Conservation (phyloP, 1,140 invertebrate species). For the Camponotus floridanus region DNA sequence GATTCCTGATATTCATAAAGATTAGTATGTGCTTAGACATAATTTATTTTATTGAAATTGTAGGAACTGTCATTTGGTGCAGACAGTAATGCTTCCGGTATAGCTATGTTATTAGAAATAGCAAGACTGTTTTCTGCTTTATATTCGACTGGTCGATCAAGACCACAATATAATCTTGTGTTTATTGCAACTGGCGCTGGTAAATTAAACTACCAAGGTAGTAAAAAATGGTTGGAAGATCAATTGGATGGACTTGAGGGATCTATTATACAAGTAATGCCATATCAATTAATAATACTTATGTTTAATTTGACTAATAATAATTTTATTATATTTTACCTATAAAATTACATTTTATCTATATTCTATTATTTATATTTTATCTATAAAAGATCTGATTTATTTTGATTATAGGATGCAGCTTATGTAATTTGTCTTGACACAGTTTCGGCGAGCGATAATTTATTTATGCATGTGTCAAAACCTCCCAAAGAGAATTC, state of each 20-base stretch:
- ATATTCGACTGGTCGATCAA: slow-evolving; percentile 93
- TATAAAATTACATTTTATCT: background rate
- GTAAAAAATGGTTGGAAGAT: slow-evolving; percentile 98
- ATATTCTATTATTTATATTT: slow-evolving; percentile 1
- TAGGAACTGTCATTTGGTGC: slow-evolving; percentile 94
- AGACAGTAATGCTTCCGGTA: slow-evolving; percentile 98
- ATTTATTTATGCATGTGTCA: slow-evolving; percentile 96
- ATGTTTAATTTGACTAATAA: slow-evolving; percentile 4
- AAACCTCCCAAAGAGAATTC: slow-evolving; percentile 97
- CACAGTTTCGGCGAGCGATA: slow-evolving; percentile 88
- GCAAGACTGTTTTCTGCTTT: slow-evolving; percentile 96
- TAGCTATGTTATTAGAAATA: slow-evolving; percentile 95
- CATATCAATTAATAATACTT: slow-evolving; percentile 27
- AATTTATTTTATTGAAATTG: slow-evolving; percentile 69
- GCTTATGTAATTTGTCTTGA: slow-evolving; percentile 97
- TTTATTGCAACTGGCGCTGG: slow-evolving; percentile 97
- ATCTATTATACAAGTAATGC: slow-evolving; percentile 90
- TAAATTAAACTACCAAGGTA: slow-evolving; percentile 98
- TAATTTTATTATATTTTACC: background rate
- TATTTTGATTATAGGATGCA: slow-evolving; percentile 89
- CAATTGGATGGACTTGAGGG: slow-evolving; percentile 93
- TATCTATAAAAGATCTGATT: slow-evolving; percentile 1
- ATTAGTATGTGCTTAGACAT: background rate
- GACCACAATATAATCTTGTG: slow-evolving; percentile 94
- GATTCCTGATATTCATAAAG: slow-evolving; percentile 6